Evolutionary conservation across 2,888 invertebrate species (phyloP), one percentile per base, ranked within the genome.

Genomic region (Charanyca ferruginea): DNA sequence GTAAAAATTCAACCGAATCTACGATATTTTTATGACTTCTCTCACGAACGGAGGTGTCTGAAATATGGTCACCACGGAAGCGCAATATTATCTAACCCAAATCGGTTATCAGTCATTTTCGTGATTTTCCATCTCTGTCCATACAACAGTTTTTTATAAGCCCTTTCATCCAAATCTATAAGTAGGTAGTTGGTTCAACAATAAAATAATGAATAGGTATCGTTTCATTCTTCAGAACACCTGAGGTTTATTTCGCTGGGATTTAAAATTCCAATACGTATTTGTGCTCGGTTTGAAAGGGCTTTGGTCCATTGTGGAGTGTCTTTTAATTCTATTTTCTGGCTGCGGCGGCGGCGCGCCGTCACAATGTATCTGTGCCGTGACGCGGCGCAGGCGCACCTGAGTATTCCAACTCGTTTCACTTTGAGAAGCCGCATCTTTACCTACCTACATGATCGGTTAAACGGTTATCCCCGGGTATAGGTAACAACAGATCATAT

Each of bases 251-350:
- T 79, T 78, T 82, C 47, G 77, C 74, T 59, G 82, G 74, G 79
- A 79, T 79, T 91, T 89, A 90, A 89, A 88, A 90, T 90, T 89
- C 87, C 87, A 82, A 88, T 86, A 89, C 86, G 87, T 90, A 90
- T 92, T 89, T 91, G 77, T 89, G 87, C 84, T 87, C 84, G 68
- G 72, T 85, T 89, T 90, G 89, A 92, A 91, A 92, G 89, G 86
- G 89, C 90, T 88, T 73, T 85, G 87, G 84, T 84, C 88, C 91
- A 93, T 94, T 94, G 93, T 94, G 89, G 89, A 84, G 83, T 85
- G 90, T 89, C 89, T 92, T 94, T 93, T 93, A 91, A 91, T 93
- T 93, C 90, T 93, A 91, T 93, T 93, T 86, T 83, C 83, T 82
- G 88, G 86, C 84, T 79, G 87, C 83, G 78, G 80, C 78, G 70